A percentile compares a stretch with the other conserved stretches of the same genome.
Conservation (phyloP, 2,888 invertebrate species). For the Laothoe populi region DNA sequence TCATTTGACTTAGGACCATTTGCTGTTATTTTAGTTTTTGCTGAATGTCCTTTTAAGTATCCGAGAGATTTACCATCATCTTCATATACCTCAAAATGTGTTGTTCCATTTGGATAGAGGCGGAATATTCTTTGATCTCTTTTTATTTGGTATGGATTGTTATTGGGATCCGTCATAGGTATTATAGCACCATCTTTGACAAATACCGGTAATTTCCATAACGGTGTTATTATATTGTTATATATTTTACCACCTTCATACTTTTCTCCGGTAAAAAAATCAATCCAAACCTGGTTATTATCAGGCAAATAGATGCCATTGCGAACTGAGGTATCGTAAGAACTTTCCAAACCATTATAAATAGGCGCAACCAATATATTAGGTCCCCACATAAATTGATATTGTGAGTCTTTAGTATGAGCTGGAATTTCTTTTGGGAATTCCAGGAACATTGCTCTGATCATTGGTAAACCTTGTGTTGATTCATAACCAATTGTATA, state of each 20-base stretch:
- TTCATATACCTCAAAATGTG: constrained; percentile 66
- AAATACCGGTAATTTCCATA: constrained; percentile 77
- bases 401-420: constrained; percentile 70
- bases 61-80: constrained; percentile 70
- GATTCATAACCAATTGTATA: constrained; percentile 69
- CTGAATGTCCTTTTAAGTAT: constrained; percentile 57
- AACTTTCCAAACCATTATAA: constrained; percentile 51
- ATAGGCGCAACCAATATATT: constrained; percentile 72
- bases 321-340: constrained; percentile 50
- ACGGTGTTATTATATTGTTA: constrained; percentile 61
- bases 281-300: constrained; percentile 68
- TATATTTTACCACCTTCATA: constrained; percentile 73
- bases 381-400: constrained; percentile 81
- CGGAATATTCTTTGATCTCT: constrained; percentile 62
- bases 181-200: constrained; percentile 73
- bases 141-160: constrained; percentile 67
- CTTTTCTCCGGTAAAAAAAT: constrained; percentile 71
- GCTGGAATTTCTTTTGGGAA: constrained; percentile 61
- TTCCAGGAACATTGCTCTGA: constrained; percentile 76
- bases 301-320: constrained; percentile 68
- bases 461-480: constrained; percentile 67
- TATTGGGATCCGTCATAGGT: constrained; percentile 72
- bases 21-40: constrained; percentile 58
- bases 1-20: constrained; percentile 54
- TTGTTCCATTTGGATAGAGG: constrained; percentile 64